Evolutionary conservation across 1,140 invertebrate species (phyloP).

Genomic region (Drosophila arawakana): DNA sequence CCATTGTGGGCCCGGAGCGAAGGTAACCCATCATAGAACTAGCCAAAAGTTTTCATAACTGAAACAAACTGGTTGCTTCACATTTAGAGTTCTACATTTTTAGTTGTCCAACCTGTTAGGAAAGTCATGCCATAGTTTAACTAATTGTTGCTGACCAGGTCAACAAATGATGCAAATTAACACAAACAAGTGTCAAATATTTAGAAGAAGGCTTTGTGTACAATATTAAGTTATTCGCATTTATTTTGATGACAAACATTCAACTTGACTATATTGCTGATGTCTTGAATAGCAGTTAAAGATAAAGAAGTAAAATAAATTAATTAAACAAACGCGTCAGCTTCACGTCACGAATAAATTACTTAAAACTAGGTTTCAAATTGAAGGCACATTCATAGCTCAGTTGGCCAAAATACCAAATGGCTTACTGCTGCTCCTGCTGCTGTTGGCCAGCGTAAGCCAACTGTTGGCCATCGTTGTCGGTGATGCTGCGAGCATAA

Average conservation of each 20-base stretch:
- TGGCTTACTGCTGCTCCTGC: slow-evolving; percentile 40
- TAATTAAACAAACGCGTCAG: slow-evolving; percentile 69
- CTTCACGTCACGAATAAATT: slow-evolving; percentile 67
- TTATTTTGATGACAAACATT: slow-evolving; percentile 63
- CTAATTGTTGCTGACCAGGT: slow-evolving; percentile 10
- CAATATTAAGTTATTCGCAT: slow-evolving; percentile 42
- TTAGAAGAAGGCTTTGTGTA: background rate
- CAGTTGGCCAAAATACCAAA: slow-evolving; percentile 25
- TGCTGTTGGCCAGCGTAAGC: slow-evolving; percentile 68
- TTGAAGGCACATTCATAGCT: slow-evolving; percentile 69
- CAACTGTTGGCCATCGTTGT: slow-evolving; percentile 85
- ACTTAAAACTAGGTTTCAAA: slow-evolving; percentile 70
- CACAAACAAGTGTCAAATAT: background rate
- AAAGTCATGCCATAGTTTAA: slow-evolving; percentile 60
- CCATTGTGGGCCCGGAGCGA: background rate
- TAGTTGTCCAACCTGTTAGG: slow-evolving; percentile 51
- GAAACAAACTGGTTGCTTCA: slow-evolving; percentile 39
- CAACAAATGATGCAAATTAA: slow-evolving; percentile 20
- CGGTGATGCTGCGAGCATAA: slow-evolving; percentile 86
- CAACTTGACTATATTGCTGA: slow-evolving; percentile 54
- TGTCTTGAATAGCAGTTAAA: slow-evolving; percentile 22
- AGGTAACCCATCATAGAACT: slow-evolving; percentile 34
- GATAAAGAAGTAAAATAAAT: slow-evolving; percentile 59
- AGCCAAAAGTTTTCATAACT: slow-evolving; percentile 71
- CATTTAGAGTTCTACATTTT: slow-evolving; percentile 53